Evolutionary conservation across 2,797 vertebrate species (phyloP).

Genomic region (Sphenodon punctatus): DNA sequence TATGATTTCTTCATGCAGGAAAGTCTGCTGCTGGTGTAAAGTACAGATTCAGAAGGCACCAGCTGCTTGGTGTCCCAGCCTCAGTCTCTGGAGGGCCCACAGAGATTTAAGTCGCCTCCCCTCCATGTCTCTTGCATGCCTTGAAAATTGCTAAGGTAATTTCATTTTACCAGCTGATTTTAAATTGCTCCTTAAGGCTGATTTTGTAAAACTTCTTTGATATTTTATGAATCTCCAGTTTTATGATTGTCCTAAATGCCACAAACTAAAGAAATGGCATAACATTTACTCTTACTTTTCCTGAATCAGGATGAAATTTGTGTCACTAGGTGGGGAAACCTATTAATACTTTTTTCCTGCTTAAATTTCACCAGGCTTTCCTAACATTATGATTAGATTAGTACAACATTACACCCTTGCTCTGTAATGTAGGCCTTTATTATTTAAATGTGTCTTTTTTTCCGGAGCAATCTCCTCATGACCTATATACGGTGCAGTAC

Average conservation of each 20-base stretch:
- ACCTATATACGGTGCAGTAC: neutral
- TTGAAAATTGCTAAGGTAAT: too few relatives aligned
- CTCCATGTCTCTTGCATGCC: too few relatives aligned
- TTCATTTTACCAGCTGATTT: too few relatives aligned
- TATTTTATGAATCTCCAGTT: slow-evolving; percentile 47
- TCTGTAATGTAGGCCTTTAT: slow-evolving; percentile 1
- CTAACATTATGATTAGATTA: slow-evolving; percentile 1
- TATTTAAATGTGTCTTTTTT: slow-evolving; percentile 37
- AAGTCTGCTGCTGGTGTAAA: too few relatives aligned
- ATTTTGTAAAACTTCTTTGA: slow-evolving; percentile 47
- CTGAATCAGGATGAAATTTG: too few relatives aligned
- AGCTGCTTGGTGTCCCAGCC: too few relatives aligned
- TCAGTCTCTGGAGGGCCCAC: too few relatives aligned
- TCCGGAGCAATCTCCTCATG: neutral
- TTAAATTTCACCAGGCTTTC: slow-evolving; percentile 13
- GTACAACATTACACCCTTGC: neutral
- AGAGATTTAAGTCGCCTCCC: too few relatives aligned
- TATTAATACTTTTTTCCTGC: neutral
- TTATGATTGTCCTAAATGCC: slow-evolving; percentile 40
- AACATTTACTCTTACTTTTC: too few relatives aligned
- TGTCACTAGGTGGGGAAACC: slow-evolving; percentile 18
- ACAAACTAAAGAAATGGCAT: slow-evolving; percentile 21
- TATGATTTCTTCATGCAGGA: too few relatives aligned
- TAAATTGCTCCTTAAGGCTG: slow-evolving; percentile 17
- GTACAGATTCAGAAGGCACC: too few relatives aligned